A percentile compares a stretch with the other conserved stretches of the same genome.
Conservation (phyloP, 2,113 vertebrate species). For the Bostrychus sinensis region DNA sequence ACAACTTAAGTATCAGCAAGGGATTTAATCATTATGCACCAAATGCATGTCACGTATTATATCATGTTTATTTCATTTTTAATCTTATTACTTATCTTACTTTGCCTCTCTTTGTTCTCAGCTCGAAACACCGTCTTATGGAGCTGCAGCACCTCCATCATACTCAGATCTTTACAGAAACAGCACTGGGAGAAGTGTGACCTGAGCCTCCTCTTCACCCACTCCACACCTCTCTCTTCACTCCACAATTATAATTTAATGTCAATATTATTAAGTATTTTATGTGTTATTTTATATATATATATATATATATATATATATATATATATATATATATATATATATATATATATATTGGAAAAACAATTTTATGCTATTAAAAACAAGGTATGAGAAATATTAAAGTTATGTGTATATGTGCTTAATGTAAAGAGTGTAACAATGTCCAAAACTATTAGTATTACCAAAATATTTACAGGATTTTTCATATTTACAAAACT, state of each 20-base stretch:
- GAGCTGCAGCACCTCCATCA: slow-evolving; percentile 9
- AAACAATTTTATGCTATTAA: too few species aligned
- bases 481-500: neutral
- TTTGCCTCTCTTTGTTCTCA: slow-evolving; percentile 6
- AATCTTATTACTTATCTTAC: too few species aligned
- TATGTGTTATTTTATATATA: neutral
- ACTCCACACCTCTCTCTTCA: neutral
- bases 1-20: too few species aligned
- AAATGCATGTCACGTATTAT: too few species aligned
- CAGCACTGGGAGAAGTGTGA: neutral
- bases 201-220: slow-evolving; percentile 5
- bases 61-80: too few species aligned
- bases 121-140: slow-evolving; percentile 18
- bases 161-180: slow-evolving; percentile 24
- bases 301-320: neutral
- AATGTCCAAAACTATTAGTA: too few species aligned
- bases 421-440: too few species aligned
- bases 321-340: neutral
- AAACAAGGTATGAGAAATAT: too few species aligned
- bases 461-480: neutral
- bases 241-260: neutral
- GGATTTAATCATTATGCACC: too few species aligned
- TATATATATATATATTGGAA: too few species aligned
- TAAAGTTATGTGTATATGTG: too few species aligned
- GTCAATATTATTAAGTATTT: neutral